Percentiles rank a stretch among this genome's conserved stretches.
These are phyloP conservation scores for Nyctibius bracteatus DNA, from an alignment of 2,113 vertebrate genomes.

Conservation along the genomic window DNA sequence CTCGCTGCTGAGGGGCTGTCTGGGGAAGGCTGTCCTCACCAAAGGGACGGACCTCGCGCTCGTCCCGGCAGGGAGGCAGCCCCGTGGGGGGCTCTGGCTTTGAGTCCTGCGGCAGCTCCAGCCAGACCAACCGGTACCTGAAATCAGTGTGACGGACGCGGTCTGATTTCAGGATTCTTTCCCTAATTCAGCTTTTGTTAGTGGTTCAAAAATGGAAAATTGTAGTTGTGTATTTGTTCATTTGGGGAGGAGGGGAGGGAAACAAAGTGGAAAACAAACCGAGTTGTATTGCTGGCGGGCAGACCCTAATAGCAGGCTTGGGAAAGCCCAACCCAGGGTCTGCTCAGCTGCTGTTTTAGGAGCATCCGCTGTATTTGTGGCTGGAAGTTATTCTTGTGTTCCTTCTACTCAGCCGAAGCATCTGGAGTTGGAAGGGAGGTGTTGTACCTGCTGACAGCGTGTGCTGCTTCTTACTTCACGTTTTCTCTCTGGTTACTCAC, in stretches of 20 bases:
- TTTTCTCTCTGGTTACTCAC: background rate
- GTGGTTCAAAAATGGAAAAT: background rate
- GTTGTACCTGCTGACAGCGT: background rate
- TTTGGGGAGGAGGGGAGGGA: background rate
- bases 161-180: background rate
- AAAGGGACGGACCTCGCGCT: accelerated
- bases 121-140: background rate
- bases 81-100: background rate
- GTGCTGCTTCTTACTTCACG: background rate
- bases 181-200: background rate
- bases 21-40: too few relatives aligned
- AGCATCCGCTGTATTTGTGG: background rate
- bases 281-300: background rate
- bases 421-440: background rate
- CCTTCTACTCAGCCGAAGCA: background rate
- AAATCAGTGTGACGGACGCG: background rate
- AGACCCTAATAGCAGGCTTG: background rate
- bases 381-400: background rate
- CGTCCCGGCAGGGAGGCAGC: background rate
- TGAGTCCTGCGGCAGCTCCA: background rate
- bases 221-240: background rate
- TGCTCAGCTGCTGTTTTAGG: constrained; percentile 23
- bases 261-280: background rate
- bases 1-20: background rate
- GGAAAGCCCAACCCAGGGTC: background rate